Conservation (phyloP, 1,140 invertebrate genomes). For the Drosophila sp. region DNA sequence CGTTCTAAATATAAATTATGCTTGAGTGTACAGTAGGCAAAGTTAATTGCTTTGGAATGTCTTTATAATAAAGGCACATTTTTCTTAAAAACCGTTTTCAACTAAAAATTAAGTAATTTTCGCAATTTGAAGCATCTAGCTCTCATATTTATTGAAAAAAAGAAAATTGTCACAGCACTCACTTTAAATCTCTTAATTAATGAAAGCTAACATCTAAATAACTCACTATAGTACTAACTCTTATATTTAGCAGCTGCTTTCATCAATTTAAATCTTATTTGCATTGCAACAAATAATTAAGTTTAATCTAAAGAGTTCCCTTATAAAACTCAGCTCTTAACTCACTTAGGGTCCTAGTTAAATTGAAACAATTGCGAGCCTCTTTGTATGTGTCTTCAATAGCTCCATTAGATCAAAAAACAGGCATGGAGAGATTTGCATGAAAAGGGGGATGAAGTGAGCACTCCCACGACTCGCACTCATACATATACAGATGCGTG, state of each 20-base stretch:
- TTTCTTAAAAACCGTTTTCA: background rate
- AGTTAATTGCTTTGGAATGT: background rate
- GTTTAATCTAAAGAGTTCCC: background rate
- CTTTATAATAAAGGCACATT: background rate
- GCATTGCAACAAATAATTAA: no score
- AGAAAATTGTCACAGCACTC: background rate
- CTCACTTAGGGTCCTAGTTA: background rate
- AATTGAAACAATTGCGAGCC: slow-evolving; percentile 27
- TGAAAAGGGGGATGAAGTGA: slow-evolving; percentile 10
- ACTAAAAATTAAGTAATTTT: background rate
- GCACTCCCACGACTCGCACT: slow-evolving; percentile 21
- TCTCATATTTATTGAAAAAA: no score
- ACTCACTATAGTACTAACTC: background rate
- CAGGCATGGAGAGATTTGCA: slow-evolving; percentile 32
- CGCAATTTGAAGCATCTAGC: no score
- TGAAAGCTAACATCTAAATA: background rate
- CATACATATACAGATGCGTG: slow-evolving; percentile 6
- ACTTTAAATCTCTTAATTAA: background rate
- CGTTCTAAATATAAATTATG: slow-evolving; percentile 20
- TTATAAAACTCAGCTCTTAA: background rate
- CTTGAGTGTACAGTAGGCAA: slow-evolving; percentile 5
- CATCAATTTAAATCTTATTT: no score
- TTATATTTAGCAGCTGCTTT: no score
- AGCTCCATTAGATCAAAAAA: slow-evolving; percentile 44
- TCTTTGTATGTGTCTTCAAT: slow-evolving; percentile 29